These are phyloP conservation scores for Leptodactylus fuscus DNA, from an alignment of 2,113 vertebrate species.

Conservation along the genomic window DNA sequence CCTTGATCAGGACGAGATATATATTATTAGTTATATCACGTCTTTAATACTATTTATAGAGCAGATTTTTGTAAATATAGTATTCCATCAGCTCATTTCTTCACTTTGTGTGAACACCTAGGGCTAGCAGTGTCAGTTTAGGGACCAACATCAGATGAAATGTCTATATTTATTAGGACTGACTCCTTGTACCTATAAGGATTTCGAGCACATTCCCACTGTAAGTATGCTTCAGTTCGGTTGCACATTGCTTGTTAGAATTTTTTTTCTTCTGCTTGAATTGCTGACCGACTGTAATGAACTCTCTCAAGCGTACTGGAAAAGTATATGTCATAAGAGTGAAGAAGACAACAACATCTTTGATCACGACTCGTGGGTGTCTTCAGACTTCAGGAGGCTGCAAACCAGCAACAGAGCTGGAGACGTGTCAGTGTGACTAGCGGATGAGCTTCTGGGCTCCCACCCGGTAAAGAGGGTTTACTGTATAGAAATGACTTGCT, in stretches of 20 bases:
- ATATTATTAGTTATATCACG: background rate
- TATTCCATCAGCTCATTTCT: background rate
- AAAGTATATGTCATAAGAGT: conserved; percentile 6
- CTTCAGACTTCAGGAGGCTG: background rate
- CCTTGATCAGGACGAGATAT: background rate
- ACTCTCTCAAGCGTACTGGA: background rate
- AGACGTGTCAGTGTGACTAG: background rate
- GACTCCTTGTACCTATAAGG: background rate
- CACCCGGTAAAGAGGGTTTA: background rate
- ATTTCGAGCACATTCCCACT: background rate
- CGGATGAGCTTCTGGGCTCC: background rate
- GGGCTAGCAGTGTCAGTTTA: background rate
- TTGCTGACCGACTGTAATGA: background rate
- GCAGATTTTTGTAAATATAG: background rate
- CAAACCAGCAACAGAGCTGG: background rate
- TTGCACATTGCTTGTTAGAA: background rate
- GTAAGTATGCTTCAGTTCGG: background rate
- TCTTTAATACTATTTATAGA: background rate
- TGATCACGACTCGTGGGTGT: conserved; percentile 15
- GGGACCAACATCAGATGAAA: background rate
- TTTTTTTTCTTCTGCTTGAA: conserved; percentile 7
- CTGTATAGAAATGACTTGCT: no score
- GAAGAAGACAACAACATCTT: conserved; percentile 8
- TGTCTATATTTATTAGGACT: background rate
- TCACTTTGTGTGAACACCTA: background rate